Percentiles rank a stretch among this genome's conserved stretches.
phyloP scores from a whole-genome alignment of 2,888 invertebrate species.

The Drosophila affinis region DNA sequence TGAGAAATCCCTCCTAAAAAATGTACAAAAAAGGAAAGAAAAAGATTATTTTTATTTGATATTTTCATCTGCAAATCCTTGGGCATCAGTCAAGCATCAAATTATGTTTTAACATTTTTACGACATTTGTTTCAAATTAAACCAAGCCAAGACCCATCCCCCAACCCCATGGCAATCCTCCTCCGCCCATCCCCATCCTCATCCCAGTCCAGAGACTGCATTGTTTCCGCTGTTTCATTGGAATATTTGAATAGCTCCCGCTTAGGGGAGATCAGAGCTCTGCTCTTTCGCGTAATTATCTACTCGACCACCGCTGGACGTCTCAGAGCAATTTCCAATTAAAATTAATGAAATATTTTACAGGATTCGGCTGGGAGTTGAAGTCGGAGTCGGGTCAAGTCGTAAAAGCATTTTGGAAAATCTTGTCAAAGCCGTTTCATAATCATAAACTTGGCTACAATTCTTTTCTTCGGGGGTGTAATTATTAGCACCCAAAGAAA shows the following conservation, averaged over 20 bases:
- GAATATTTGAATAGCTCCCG: slow-evolving; percentile 64
- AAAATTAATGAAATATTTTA: slow-evolving; percentile 83
- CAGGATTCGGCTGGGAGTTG: slow-evolving; percentile 19
- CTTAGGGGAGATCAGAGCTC: slow-evolving; percentile 30
- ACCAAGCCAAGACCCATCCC: slow-evolving; percentile 56
- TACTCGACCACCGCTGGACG: slow-evolving; percentile 61
- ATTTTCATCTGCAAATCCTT: slow-evolving; percentile 42
- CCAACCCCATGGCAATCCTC: too few relatives aligned
- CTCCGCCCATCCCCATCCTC: too few relatives aligned
- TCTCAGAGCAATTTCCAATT: slow-evolving; percentile 81
- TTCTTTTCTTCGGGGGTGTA: slow-evolving; percentile 40
- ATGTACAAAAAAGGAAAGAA: not conserved
- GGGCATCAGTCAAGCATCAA: slow-evolving; percentile 76
- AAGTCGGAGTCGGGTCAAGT: slow-evolving; percentile 51
- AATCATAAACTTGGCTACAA: slow-evolving; percentile 66
- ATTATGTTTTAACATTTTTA: slow-evolving; percentile 74
- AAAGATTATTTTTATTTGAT: slow-evolving; percentile 8
- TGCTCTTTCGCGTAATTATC: slow-evolving; percentile 76
- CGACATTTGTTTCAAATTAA: slow-evolving; percentile 81
- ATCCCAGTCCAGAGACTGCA: slow-evolving; percentile 17
- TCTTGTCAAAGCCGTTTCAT: slow-evolving; percentile 77
- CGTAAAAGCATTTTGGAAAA: slow-evolving; percentile 76
- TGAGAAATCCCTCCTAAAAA: slow-evolving; percentile 20
- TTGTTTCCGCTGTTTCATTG: slow-evolving; percentile 49
- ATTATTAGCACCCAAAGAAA: slow-evolving; percentile 68